Base-by-base conservation (phyloP, 2,797 vertebrate genomes). In the Falco novaeseelandiae region DNA sequence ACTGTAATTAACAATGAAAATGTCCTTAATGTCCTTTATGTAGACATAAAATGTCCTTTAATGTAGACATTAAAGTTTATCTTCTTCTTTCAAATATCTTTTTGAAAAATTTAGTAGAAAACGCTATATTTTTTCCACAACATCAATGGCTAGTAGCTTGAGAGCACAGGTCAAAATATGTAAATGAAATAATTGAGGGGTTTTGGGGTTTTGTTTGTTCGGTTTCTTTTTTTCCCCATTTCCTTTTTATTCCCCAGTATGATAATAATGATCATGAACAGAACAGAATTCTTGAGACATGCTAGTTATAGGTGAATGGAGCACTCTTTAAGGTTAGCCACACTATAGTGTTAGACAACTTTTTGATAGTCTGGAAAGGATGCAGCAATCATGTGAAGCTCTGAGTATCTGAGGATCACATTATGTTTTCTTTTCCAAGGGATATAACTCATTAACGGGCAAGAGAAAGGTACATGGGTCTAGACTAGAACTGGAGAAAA, bases 151-250 rank as follows among this genome's bases (percentile, higher is more conserved):
- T 52, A n/a, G 38, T 21, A 70, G 34, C 52, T 59, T 70, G 49
- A 85, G 3, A 86, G 21, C 65, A 82, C 9, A 27, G 14, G 34
- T 71, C 27, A 77, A 89, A 82, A 80, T 51, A 69, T 10, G 13
- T 40, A 80, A 74, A 54, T 65, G 5, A 51, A 69, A 57, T 79
- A 34, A 29, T 34, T 52, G 12, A 77, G 42, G 8, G 9, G 1
- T 49, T 40, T 18, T 26, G 6, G 1, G 3, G 22, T 22, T 38
- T 22, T 27, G 6, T 26, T 58, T 14, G 12, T 2, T 2, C 17
- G 19, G 27, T 57, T 15, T 2, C 7, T 54, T 71, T 55, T 66
- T 66, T 19, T 13, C 2, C 7, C 26, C 6, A 16, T 89, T 89
- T 51, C 3, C 26, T 36, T 73, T 67, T 81, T 63, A 46, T 69